Percentiles rank a stretch among this genome's conserved stretches.
These are phyloP conservation scores for Drosophila prosaltans DNA, from an alignment of 1,140 invertebrate genomes.

Conservation along the genomic window DNA sequence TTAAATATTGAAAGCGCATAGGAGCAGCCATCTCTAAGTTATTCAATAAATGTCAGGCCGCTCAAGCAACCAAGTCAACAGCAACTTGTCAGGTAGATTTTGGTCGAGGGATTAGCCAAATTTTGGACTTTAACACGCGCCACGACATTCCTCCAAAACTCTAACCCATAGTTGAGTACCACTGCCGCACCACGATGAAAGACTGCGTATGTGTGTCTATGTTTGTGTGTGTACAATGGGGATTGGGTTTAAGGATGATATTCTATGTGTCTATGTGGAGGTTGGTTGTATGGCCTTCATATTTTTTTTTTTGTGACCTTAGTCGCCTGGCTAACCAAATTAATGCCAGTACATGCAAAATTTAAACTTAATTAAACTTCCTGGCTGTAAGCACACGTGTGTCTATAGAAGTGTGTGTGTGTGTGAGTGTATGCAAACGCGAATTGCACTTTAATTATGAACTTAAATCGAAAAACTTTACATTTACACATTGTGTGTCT, in stretches of 20 bases:
- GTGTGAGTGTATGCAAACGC: slow-evolving; percentile 22
- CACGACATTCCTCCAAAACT: slow-evolving; percentile 1
- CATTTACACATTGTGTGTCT: slow-evolving; percentile 48
- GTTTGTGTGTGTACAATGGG: neutral
- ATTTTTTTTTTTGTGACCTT: slow-evolving; percentile 55
- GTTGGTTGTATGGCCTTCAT: neutral
- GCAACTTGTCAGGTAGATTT: slow-evolving; percentile 62
- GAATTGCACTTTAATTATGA: slow-evolving; percentile 77
- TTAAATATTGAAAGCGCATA: slow-evolving; percentile 71
- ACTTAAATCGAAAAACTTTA: slow-evolving; percentile 82
- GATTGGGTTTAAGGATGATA: neutral
- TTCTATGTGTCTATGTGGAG: neutral
- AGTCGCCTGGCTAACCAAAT: slow-evolving; percentile 46
- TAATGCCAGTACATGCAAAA: slow-evolving; percentile 59
- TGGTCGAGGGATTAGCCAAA: slow-evolving; percentile 58
- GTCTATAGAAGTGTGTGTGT: slow-evolving; percentile 18
- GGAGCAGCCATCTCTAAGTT: slow-evolving; percentile 52
- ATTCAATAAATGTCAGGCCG: slow-evolving; percentile 74
- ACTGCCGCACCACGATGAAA: slow-evolving; percentile 33
- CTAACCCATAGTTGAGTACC: too few species aligned
- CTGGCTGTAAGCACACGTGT: slow-evolving; percentile 3
- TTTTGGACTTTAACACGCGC: slow-evolving; percentile 66
- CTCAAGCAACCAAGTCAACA: slow-evolving; percentile 2
- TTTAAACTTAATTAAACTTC: slow-evolving; percentile 79
- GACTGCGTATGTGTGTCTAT: slow-evolving; percentile 20